These are phyloP conservation scores for Columba guinea DNA, from an alignment of 2,797 vertebrate genomes.

Conservation along the genomic window DNA sequence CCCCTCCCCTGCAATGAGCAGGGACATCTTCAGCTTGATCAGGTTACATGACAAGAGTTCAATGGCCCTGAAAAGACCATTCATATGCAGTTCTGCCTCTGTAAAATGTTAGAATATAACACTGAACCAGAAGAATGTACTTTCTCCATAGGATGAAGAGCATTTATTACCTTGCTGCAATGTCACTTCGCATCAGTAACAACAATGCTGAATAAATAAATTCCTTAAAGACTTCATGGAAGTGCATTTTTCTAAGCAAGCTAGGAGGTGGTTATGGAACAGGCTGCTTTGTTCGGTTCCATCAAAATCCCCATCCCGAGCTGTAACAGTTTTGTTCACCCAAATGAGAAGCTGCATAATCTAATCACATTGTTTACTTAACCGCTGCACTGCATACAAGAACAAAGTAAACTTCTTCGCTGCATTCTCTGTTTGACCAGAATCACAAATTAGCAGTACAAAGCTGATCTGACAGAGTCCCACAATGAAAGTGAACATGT, in stretches of 20 bases:
- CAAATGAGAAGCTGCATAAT: neutral
- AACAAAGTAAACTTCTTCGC: slow-evolving; percentile 13
- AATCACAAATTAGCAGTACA: neutral
- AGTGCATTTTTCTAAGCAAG: neutral
- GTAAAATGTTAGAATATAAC: neutral
- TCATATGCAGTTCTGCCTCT: neutral
- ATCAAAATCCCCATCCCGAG: neutral
- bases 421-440: neutral
- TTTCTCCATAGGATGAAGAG: neutral
- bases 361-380: neutral
- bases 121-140: neutral
- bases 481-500: neutral
- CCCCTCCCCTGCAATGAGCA: too few species aligned
- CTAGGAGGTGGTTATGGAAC: neutral
- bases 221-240: neutral
- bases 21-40: too few species aligned
- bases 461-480: slow-evolving; percentile 22
- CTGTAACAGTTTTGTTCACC: neutral
- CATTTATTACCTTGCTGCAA: neutral
- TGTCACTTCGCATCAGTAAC: neutral
- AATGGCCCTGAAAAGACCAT: neutral
- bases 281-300: neutral
- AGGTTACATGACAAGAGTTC: neutral
- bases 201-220: neutral
- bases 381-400: neutral